A percentile compares a stretch with the other conserved stretches of the same genome.
phyloP scores from a whole-genome alignment of 2,888 invertebrate genomes.

The Parnassius mnemosyne region DNA sequence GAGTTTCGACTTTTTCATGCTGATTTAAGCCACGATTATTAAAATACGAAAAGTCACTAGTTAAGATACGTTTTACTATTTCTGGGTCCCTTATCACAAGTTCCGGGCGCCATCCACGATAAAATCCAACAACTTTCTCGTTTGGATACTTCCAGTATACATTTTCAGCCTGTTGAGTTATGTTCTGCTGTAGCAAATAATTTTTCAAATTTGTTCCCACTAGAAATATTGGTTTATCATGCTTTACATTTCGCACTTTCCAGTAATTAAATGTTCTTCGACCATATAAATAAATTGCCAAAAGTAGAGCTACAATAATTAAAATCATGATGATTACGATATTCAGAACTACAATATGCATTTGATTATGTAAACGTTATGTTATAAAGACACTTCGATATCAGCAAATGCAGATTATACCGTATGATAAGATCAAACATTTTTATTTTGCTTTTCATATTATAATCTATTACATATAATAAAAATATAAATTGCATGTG shows the following conservation, averaged over 20 bases:
- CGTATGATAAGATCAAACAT: no score
- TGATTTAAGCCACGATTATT: constrained; percentile 25
- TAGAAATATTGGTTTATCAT: constrained; percentile 25
- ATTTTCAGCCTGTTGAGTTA: constrained; percentile 22
- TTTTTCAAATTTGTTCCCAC: constrained; percentile 24
- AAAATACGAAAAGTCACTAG: constrained; percentile 28
- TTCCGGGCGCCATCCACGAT: constrained; percentile 18
- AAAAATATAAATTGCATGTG: no score
- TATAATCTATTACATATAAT: no score
- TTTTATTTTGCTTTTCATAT: no score
- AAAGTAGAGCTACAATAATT: neutral
- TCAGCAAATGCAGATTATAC: no score
- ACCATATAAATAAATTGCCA: constrained; percentile 15
- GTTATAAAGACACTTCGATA: no score
- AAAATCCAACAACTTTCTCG: constrained; percentile 28
- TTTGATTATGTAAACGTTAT: no score
- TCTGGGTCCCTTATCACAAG: constrained; percentile 21
- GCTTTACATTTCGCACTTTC: constrained; percentile 24
- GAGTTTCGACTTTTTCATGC: constrained; percentile 25
- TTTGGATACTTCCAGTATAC: constrained; percentile 27
- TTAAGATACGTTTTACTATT: constrained; percentile 9
- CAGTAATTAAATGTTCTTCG: constrained; percentile 19
- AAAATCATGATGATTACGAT: neutral
- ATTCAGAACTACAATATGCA: no score
- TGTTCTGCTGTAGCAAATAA: constrained; percentile 19